Percentiles rank a stretch among this genome's conserved stretches.
These are phyloP conservation scores for Dinothrombium tinctorium DNA, from an alignment of 1,140 invertebrate species.

Conservation along the genomic window DNA sequence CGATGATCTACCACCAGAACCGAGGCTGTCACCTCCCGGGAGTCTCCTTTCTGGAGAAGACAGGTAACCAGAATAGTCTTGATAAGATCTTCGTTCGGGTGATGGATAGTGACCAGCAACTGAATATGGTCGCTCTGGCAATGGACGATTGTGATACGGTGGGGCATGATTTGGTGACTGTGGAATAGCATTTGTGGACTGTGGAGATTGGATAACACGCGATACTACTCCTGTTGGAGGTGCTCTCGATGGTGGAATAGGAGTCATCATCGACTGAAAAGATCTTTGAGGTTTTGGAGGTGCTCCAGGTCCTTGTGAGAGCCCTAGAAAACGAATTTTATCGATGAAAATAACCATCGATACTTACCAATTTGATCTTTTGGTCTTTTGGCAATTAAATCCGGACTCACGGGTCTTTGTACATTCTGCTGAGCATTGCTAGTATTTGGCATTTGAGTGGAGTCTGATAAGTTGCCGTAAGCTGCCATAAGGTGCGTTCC, in stretches of 20 bases:
- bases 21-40: constrained; percentile 1
- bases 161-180: constrained; percentile 2
- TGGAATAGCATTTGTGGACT: neutral
- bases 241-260: neutral
- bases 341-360: neutral
- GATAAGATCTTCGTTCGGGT: constrained; percentile 15
- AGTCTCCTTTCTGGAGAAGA: constrained; percentile 48
- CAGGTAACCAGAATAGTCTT: constrained; percentile 49
- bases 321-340: neutral
- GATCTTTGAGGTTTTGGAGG: constrained; percentile 20
- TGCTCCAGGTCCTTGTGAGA: constrained; percentile 5
- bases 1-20: constrained; percentile 18
- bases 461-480: constrained; percentile 3
- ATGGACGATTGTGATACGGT: constrained; percentile 8
- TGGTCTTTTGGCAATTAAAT: neutral
- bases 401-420: neutral
- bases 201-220: neutral
- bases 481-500: constrained; percentile 12
- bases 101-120: constrained; percentile 13
- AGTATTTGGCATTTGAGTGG: neutral
- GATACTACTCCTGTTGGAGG: neutral
- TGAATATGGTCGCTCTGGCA: constrained; percentile 17
- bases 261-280: constrained; percentile 13
- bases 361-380: constrained; percentile 1
- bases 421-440: constrained; percentile 4